Percentiles rank a stretch among this genome's conserved stretches.
phyloP scores from a whole-genome alignment of 2,888 invertebrate genomes.

The Celastrina argiolus region DNA sequence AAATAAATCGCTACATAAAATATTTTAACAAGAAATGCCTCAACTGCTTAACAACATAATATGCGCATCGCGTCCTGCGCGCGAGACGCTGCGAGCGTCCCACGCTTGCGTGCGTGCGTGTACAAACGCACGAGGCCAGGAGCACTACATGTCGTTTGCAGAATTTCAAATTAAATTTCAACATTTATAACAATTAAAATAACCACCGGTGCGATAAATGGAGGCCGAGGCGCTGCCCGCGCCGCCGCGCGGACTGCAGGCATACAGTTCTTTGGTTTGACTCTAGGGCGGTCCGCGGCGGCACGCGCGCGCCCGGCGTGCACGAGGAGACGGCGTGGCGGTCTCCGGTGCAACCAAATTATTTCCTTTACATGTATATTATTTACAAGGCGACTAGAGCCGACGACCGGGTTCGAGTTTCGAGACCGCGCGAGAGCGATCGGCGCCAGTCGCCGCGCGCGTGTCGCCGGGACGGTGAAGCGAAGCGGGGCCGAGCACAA shows the following conservation, averaged over 20 bases:
- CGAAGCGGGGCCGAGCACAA: conserved; percentile 47
- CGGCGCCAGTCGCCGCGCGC: not conserved
- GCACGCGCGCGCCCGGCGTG: not conserved
- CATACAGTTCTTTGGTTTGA: conserved; percentile 20
- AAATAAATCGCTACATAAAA: conserved; percentile 73
- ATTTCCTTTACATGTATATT: not conserved
- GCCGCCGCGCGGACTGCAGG: not conserved
- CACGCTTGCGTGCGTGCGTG: not conserved
- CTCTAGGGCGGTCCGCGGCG: not conserved
- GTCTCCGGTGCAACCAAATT: conserved; percentile 6
- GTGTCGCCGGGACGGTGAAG: conserved; percentile 22
- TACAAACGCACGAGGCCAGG: not conserved
- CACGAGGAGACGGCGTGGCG: not conserved
- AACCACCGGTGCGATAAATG: conserved; percentile 12
- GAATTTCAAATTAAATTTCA: conserved; percentile 16
- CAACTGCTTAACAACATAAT: conserved; percentile 38
- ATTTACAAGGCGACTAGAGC: conserved; percentile 7
- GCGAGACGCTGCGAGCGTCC: not conserved
- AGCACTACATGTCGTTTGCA: conserved; percentile 7
- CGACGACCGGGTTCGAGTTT: not conserved
- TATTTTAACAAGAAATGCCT: conserved; percentile 67
- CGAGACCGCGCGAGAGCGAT: not conserved
- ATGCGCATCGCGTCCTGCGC: not conserved
- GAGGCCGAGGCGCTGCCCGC: not conserved
- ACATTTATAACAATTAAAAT: conserved; percentile 13